Evolutionary conservation across 1,140 invertebrate genomes (phyloP), one percentile per base, ranked within the genome.

Genomic region (Aplysia californica): DNA sequence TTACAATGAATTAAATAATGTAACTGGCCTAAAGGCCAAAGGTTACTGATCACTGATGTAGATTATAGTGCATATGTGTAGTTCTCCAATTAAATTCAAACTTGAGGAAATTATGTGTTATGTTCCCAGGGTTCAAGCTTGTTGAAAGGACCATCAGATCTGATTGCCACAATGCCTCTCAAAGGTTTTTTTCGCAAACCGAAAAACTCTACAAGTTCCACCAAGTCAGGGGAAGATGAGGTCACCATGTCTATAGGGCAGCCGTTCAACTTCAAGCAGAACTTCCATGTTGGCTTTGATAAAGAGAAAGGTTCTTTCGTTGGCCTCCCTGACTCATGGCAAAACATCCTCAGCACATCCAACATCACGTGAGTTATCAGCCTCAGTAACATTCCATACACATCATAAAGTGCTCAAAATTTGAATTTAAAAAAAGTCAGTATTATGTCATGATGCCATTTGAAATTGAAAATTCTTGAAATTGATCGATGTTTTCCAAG

Each of bases 261-360:
- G 29, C 87, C 87, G 2, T 87, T 80, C 33, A 82, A 81, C 72
- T 82, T 88, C 0, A 83, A 82, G 64, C 83, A 85, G 31, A 87
- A 87, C 65, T 84, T 86, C 36, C 87, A 88, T 79, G 86, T 88
- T 50, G 85, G 85, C 29, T 88, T 88, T 82, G 81, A 88, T 61
- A 79, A 74, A 50, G n/a, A 73, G 1, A 84, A 81, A 33, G 85
- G 86, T 71, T 64, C 81, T 20, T 88, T 87, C 82, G 82, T 81
- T 2, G 87, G 87, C 2, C 77, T 88, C 1, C 87, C 87, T 21
- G 82, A 83, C 50, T 77, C 84, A 55, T 88, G 87, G 87, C 67
- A 74, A 41, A 41, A 80, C n/a, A 68, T 87, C 23, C 74, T 88
- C 3, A 81, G 80, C 26, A 50, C 69, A 10, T 88, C 87, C 23